Conservation (phyloP, 1,140 invertebrate genomes). For the Heliconius eleuchia region DNA sequence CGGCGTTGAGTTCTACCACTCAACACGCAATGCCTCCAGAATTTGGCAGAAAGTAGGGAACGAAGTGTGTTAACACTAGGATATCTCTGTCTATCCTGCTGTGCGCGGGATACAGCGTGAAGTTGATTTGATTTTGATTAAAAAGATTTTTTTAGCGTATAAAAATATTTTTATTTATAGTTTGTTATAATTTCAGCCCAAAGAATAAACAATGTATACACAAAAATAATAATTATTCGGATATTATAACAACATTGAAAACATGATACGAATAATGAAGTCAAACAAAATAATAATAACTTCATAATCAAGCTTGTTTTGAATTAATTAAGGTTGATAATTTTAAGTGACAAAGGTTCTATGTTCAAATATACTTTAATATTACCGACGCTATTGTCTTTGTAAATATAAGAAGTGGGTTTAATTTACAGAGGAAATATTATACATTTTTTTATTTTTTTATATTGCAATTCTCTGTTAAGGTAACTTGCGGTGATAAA, state of each 20-base stretch:
- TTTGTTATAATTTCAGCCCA: background rate
- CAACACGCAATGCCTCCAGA: no score
- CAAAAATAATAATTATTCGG: background rate
- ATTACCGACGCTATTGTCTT: no score
- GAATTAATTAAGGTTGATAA: background rate
- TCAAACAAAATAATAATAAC: background rate
- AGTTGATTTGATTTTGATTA: background rate
- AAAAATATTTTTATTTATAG: background rate
- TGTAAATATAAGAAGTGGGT: no score
- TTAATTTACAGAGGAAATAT: no score
- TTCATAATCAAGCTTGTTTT: background rate
- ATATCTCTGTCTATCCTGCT: background rate
- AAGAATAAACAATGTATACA: background rate
- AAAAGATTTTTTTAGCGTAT: background rate
- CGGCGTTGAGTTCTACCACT: no score
- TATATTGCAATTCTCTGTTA: no score
- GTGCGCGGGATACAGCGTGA: background rate
- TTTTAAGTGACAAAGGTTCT: background rate
- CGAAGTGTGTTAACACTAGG: no score
- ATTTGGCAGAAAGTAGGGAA: no score
- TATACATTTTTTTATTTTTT: no score
- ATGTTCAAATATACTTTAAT: no score
- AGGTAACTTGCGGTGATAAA: no score
- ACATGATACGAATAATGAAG: background rate
- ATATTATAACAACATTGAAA: background rate